Evolutionary conservation across 2,888 invertebrate species (phyloP), one percentile per base, ranked within the genome.

Genomic region (Oasisia sp.): DNA sequence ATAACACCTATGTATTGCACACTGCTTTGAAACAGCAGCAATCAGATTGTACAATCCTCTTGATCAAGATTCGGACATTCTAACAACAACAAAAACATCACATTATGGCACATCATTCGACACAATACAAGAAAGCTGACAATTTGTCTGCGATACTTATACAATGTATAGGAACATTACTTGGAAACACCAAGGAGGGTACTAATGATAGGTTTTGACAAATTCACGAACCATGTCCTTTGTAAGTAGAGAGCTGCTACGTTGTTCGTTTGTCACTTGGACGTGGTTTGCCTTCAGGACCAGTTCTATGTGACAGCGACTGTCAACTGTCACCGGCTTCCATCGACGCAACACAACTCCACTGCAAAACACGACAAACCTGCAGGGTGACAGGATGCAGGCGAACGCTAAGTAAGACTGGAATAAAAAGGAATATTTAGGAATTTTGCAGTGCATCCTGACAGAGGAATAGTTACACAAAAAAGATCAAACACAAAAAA

Each of bases 311-410:
- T 98, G 97, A 74, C 97, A 97, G 94, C 97, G 97, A 94, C 97
- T 97, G 58, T 97, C 98, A 32, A 96, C 96, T 2, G 95, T 95
- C 50, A 97, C 96, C 0, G 97, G 97, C 89, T 97, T 97, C 98
- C 98, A 98, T 93, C 98, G 97, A 92, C 97, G 97, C 94, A 98
- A 97, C 0, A 98, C 97, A 94, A 97, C 97, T 0, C 98, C 98
- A 97, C 98, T 98, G 74, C n/a, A 74, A 74, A 74, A 74, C 74
- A 74, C n/a, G 27, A n/a, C 74, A 19, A 3, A 7, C 50, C 27
- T 1, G 3, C 27, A 74, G 19, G 74, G 58, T 27, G 58, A 27
- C 7, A 74, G 19, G 27, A 74, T 7, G 27, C 74, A 74, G 74
- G 0, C 19, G 27, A 74, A 74, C 3, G 74, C 27, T 74, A 74